A percentile compares a stretch with the other conserved stretches of the same genome.
Conservation (phyloP, 2,888 invertebrate genomes). For the Pantelozetes paolii region DNA sequence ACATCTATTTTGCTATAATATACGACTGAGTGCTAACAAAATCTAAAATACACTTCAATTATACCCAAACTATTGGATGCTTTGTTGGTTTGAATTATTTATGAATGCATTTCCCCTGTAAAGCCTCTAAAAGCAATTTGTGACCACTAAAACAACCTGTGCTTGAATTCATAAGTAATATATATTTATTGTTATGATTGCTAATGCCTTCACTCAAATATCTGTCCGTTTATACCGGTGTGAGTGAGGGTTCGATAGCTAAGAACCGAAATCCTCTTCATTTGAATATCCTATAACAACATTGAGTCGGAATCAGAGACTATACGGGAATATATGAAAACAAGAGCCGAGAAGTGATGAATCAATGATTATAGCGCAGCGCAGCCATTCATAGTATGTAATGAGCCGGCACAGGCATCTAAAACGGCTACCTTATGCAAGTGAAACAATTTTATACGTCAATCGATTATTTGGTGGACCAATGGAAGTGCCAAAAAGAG, state of each 20-base stretch:
- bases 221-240: not conserved
- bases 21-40: not conserved
- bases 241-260: no score
- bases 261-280: no score
- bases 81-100: constrained; percentile 29
- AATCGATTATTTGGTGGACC: constrained; percentile 33
- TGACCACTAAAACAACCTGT: constrained; percentile 28
- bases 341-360: not conserved
- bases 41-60: not conserved
- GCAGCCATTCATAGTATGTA: not conserved
- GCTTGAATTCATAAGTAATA: constrained; percentile 3
- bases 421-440: not conserved
- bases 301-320: not conserved
- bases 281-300: no score
- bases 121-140: constrained; percentile 25
- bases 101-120: not conserved
- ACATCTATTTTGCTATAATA: not conserved
- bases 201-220: not conserved
- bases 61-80: not conserved
- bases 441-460: constrained; percentile 28
- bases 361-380: constrained; percentile 20
- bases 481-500: constrained; percentile 33
- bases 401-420: not conserved
- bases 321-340: not conserved
- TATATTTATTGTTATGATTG: constrained; percentile 12